Conservation (phyloP, 2,888 invertebrate species). For the Incurvaria masculella region DNA sequence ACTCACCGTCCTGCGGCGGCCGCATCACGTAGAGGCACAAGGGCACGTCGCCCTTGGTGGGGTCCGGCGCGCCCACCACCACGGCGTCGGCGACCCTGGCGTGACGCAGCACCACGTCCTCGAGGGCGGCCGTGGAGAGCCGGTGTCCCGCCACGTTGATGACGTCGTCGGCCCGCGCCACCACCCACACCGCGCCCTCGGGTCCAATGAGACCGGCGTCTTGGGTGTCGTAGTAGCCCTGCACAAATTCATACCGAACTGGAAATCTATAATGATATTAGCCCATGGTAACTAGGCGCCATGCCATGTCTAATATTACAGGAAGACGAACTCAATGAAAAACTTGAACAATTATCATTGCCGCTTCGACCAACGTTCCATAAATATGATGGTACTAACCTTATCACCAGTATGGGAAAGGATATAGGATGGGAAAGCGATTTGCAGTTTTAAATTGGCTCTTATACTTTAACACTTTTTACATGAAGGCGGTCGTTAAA, state of each 20-base stretch:
- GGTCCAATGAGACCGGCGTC: constrained; percentile 87
- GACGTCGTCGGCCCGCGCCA: constrained; percentile 90
- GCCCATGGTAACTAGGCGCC: background rate
- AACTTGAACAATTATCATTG: too few relatives aligned
- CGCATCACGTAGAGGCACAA: constrained; percentile 81
- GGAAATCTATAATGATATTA: background rate
- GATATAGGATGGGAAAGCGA: too few relatives aligned
- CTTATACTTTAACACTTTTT: too few relatives aligned
- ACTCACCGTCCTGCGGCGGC: constrained; percentile 50
- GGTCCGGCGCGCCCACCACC: constrained; percentile 87
- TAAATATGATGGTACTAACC: too few relatives aligned
- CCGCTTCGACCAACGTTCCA: too few relatives aligned
- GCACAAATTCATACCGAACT: constrained; percentile 8
- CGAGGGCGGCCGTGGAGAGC: constrained; percentile 83
- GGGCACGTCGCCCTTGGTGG: constrained; percentile 88
- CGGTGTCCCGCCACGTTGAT: constrained; percentile 95
- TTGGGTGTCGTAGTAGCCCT: constrained; percentile 94
- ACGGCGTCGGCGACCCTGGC: constrained; percentile 82
- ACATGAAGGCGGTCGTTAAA: too few relatives aligned
- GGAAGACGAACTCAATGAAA: background rate
- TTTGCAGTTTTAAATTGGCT: too few relatives aligned
- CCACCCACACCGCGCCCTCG: constrained; percentile 82
- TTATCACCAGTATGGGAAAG: too few relatives aligned
- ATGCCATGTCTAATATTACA: background rate
- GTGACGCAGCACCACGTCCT: constrained; percentile 87